These are phyloP conservation scores for Ceyx erithaca DNA, from an alignment of 2,797 vertebrate species.

Conservation along the genomic window DNA sequence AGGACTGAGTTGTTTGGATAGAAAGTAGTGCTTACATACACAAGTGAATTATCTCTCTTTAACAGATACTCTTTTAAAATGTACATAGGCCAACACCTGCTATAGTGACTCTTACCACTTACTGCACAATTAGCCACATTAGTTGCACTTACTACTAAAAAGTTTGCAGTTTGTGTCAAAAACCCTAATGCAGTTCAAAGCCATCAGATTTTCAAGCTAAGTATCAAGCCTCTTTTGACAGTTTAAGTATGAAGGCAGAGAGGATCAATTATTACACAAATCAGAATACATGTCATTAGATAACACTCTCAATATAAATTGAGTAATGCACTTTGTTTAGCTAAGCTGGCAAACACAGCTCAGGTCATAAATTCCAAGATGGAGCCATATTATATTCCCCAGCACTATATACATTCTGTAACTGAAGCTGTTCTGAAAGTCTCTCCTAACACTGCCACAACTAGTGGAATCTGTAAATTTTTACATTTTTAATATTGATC, in stretches of 20 bases:
- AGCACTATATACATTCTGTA: not conserved
- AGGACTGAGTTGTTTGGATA: not conserved
- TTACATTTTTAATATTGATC: not conserved
- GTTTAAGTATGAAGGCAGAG: not conserved
- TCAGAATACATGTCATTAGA: not conserved
- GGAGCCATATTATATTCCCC: not conserved
- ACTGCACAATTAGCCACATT: not conserved
- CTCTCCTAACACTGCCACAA: not conserved
- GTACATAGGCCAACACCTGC: not conserved
- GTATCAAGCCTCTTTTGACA: not conserved
- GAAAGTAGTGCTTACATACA: not conserved
- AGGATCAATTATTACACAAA: not conserved
- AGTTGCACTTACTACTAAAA: not conserved
- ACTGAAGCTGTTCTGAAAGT: not conserved
- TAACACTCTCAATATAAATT: not conserved
- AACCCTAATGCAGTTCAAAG: not conserved
- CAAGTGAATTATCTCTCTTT: not conserved
- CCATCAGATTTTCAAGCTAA: not conserved
- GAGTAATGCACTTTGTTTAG: not conserved
- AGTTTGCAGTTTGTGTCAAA: not conserved
- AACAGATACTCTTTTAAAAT: not conserved
- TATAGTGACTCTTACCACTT: not conserved
- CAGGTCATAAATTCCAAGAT: not conserved
- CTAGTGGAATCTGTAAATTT: not conserved
- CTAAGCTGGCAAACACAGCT: not conserved